A percentile compares a stretch with the other conserved stretches of the same genome.
phyloP scores from a whole-genome alignment of 2,113 vertebrate species.

The Ciconia stormi region DNA sequence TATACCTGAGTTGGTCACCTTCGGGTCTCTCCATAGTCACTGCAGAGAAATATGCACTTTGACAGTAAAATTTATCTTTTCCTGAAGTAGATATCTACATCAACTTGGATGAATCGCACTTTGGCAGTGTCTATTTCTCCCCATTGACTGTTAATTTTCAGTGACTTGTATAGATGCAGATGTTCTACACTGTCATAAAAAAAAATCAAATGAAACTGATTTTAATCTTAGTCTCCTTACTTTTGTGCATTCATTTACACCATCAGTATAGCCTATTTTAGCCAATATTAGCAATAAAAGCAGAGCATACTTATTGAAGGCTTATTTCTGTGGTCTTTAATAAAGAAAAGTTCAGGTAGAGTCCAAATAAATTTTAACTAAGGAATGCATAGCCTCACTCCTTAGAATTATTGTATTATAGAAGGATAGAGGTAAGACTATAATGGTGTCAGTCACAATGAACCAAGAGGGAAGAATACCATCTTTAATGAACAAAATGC shows the following conservation, averaged over 20 bases:
- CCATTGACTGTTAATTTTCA: background rate
- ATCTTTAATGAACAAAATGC: background rate
- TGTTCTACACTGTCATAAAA: background rate
- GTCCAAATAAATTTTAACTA: background rate
- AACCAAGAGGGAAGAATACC: background rate
- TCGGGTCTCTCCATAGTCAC: background rate
- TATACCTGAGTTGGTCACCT: background rate
- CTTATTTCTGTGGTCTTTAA: background rate
- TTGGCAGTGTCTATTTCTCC: background rate
- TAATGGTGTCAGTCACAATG: background rate
- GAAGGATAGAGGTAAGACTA: background rate
- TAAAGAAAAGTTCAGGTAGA: background rate
- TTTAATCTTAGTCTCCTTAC: background rate
- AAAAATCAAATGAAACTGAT: background rate
- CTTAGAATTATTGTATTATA: background rate
- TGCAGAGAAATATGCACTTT: background rate
- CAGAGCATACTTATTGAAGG: background rate
- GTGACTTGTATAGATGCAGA: background rate
- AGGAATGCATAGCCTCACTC: background rate
- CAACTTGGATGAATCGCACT: accelerated
- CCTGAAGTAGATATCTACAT: background rate
- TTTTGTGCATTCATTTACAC: background rate
- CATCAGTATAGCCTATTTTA: background rate
- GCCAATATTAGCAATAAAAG: background rate
- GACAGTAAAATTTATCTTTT: background rate